Evolutionary conservation across 1,140 invertebrate species (phyloP), one percentile per base, ranked within the genome.

Genomic region (Teleogryllus occipitalis): DNA sequence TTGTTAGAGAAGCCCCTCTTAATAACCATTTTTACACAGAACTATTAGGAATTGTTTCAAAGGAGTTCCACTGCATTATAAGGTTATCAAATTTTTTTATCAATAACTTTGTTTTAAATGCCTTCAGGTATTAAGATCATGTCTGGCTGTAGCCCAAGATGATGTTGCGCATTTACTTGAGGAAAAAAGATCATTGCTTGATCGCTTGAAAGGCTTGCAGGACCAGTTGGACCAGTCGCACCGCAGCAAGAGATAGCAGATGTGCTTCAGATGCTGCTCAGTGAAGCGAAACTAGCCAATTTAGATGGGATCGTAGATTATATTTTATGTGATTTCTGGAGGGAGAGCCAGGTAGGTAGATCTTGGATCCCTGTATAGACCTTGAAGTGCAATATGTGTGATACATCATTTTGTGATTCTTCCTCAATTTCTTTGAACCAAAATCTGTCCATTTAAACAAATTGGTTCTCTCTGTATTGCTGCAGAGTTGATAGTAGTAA

Each of bases 161-260:
- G 90, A 94, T 78, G 91, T 94, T 3, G 88, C 89, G 21, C 87
- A 87, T 47, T 84, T 95, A 74, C 82, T 94, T 1, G 90, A 92
- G 65, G 93, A 95, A 82, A 95, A 95, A 83, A 90, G 90, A 81
- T 88, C 88, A n/a, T 85, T 95, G 47, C 84, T 94, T 74, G 92
- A 94, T 81, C 90, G 90, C 76, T 87, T 93, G 80, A 87, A 88
- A 18, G 86, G 89, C 72, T 83, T 94, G 81, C 92, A 93, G 87
- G 91, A 86, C 81, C 87, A 89, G 81, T 83, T 85, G 21, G 82
- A 85, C 75, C 84, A 86, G 77, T 82, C 83, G 15, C 85, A 86
- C 78, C 79, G 81, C 85, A 85, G 73, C 86, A 90, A 90, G 82
- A 91, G 90, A 90, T 91, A 91, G 90, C 90, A 91, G 83, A 88